Percentiles rank a stretch among this genome's conserved stretches.
These are phyloP conservation scores for Macrosteles quadrilineatus DNA, from an alignment of 1,140 invertebrate genomes.

Conservation along the genomic window DNA sequence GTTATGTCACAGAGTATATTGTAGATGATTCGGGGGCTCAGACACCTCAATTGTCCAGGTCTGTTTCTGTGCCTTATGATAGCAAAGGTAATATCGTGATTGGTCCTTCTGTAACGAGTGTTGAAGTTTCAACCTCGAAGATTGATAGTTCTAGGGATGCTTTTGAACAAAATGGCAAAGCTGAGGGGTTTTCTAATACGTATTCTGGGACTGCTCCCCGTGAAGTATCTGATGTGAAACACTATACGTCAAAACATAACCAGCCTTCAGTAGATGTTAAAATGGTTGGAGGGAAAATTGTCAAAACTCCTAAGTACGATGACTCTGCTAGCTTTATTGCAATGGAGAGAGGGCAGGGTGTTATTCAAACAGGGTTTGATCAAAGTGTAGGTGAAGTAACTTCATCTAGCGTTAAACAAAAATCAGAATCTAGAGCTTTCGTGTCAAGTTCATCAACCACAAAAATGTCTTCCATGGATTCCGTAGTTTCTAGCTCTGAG, in stretches of 20 bases:
- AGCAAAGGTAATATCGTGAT: not conserved
- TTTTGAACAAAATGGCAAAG: conserved; percentile 27
- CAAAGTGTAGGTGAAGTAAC: not conserved
- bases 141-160: not conserved
- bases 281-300: conserved; percentile 27
- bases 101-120: not conserved
- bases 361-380: not conserved
- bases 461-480: not conserved
- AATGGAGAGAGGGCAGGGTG: conserved; percentile 7
- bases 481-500: not conserved
- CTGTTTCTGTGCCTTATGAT: conserved; percentile 3
- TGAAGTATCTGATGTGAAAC: not conserved
- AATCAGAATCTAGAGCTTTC: not conserved
- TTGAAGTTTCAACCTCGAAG: not conserved
- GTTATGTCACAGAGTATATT: not conserved
- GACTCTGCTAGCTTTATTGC: conserved; percentile 13
- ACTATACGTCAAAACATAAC: no score
- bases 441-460: not conserved
- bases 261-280: conserved; percentile 5
- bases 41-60: not conserved
- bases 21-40: conserved; percentile 8
- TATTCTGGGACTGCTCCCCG: not conserved
- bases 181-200: conserved; percentile 12
- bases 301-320: not conserved
- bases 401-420: no score